phyloP scores from a whole-genome alignment of 1,140 invertebrate species.

The Heliconius hermathena region DNA sequence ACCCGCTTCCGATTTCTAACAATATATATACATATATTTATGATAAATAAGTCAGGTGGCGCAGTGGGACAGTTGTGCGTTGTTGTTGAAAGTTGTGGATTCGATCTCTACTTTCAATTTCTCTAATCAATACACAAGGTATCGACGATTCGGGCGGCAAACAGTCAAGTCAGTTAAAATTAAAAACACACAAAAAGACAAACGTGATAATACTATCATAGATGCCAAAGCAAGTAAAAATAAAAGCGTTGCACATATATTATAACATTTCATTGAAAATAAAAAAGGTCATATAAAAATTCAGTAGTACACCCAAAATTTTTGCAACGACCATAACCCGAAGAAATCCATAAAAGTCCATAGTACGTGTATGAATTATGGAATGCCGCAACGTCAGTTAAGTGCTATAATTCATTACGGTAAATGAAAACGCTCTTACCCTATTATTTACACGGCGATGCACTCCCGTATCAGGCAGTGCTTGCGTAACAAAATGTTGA shows the following conservation, averaged over 20 bases:
- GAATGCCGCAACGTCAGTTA: constrained; percentile 23
- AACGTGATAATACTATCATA: neutral
- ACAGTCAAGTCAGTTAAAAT: too few relatives aligned
- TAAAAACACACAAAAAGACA: neutral
- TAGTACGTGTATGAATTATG: constrained; percentile 20
- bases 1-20: too few relatives aligned
- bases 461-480: constrained; percentile 11
- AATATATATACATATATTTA: too few relatives aligned
- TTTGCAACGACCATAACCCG: neutral
- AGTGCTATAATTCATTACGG: constrained; percentile 32
- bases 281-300: neutral
- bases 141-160: too few relatives aligned
- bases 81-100: too few relatives aligned
- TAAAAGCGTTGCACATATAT: neutral
- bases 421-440: constrained; percentile 29
- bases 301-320: neutral
- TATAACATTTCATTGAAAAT: neutral
- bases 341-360: constrained; percentile 19
- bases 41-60: too few relatives aligned
- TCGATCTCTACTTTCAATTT: too few relatives aligned
- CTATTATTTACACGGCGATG: constrained; percentile 27
- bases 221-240: neutral
- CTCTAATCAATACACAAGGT: too few relatives aligned
- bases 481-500: constrained; percentile 8
- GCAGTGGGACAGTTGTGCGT: too few relatives aligned